phyloP scores from a whole-genome alignment of 2,113 vertebrate genomes.

The Pongo abelii region DNA sequence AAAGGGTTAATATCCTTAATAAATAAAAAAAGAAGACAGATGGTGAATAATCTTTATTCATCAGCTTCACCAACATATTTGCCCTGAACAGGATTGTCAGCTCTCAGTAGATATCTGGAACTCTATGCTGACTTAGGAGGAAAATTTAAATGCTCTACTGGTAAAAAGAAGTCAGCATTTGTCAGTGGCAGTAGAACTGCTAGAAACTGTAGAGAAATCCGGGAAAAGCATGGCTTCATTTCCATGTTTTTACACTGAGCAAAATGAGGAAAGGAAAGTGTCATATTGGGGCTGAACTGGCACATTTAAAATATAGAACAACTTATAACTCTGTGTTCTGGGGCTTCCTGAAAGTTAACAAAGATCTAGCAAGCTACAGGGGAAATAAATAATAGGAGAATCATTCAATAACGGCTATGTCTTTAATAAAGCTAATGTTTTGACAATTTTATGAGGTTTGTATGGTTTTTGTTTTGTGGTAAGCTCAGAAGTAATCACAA shows the following conservation, averaged over 20 bases:
- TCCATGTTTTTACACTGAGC: background rate
- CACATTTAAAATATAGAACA: background rate
- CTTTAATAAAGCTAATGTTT: background rate
- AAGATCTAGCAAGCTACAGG: background rate
- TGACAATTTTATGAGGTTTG: background rate
- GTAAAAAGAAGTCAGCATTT: slow-evolving; percentile 42
- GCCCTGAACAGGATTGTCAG: slow-evolving; percentile 25
- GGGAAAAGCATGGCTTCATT: background rate
- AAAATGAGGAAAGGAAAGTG: background rate
- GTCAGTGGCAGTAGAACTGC: background rate
- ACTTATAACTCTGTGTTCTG: background rate
- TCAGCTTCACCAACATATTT: slow-evolving; percentile 27
- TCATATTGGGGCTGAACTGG: background rate
- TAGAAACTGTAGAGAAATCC: background rate
- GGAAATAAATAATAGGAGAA: background rate
- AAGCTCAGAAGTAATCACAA: background rate
- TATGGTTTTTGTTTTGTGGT: background rate
- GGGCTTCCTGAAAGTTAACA: background rate
- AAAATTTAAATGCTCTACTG: slow-evolving; percentile 21
- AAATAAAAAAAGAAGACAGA: slow-evolving; percentile 49
- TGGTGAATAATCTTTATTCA: slow-evolving; percentile 59
- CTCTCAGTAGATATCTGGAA: background rate
- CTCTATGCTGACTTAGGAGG: slow-evolving; percentile 38
- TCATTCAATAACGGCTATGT: background rate
- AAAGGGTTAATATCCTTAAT: slow-evolving; percentile 40